Evolutionary conservation across 2,888 invertebrate genomes (phyloP).

Genomic region (Volucella bombylans): DNA sequence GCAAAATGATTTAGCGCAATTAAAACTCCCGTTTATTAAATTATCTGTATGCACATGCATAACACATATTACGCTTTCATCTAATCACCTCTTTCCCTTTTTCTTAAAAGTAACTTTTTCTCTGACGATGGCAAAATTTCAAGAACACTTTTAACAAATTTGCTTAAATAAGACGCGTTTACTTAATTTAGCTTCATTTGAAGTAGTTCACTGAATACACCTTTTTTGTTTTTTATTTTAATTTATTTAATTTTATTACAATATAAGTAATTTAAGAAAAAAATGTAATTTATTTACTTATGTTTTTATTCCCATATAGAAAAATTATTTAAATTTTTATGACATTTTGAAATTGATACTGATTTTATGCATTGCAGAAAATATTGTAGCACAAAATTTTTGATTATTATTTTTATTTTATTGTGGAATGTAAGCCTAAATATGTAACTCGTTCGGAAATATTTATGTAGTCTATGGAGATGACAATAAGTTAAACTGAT

Average conservation of each 20-base stretch:
- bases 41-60: slow-evolving; percentile 2
- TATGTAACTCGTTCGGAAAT: neutral
- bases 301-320: neutral
- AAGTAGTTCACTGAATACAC: no score
- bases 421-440: slow-evolving; percentile 37
- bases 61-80: slow-evolving; percentile 9
- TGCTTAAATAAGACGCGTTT: no score
- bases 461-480: no score
- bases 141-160: no score
- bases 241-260: no score
- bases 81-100: neutral
- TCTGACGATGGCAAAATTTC: no score
- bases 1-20: no score
- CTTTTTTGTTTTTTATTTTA: no score
- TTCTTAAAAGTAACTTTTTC: neutral
- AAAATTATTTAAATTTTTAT: neutral
- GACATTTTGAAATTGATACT: slow-evolving; percentile 1
- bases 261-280: neutral
- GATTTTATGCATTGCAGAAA: neutral
- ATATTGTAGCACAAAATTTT: neutral
- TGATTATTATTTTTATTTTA: neutral
- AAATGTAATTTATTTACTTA: neutral
- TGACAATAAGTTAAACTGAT: no score
- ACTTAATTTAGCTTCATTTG: no score
- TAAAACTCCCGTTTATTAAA: no score